Percentiles rank a stretch among this genome's conserved stretches.
Evolutionary conservation across 92 coral and sea anemone species (phyloP).

Genomic region (Zoanthus solanderi): DNA sequence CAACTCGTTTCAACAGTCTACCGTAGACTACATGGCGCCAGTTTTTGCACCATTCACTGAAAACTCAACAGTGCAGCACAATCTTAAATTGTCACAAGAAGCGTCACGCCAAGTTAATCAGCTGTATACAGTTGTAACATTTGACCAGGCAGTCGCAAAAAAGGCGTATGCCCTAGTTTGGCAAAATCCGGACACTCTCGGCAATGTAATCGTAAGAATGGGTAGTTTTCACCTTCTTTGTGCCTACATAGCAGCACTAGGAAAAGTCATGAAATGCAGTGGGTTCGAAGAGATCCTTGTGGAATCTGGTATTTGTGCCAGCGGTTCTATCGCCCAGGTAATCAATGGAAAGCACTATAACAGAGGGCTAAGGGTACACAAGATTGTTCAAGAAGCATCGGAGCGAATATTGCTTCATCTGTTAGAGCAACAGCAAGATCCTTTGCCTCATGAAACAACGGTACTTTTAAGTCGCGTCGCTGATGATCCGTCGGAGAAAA

Average conservation of each 20-base stretch:
- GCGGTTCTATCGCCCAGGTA: constrained; percentile 49
- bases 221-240: constrained; percentile 46
- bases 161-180: constrained; percentile 45
- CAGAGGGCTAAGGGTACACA: constrained; percentile 44
- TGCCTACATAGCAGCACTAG: constrained; percentile 43
- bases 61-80: too few species aligned
- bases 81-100: constrained; percentile 5
- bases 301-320: constrained; percentile 51
- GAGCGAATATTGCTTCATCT: constrained; percentile 32
- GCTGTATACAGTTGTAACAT: constrained; percentile 48
- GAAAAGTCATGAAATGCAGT: constrained; percentile 54
- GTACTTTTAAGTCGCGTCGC: too few species aligned
- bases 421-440: background rate
- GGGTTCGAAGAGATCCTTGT: constrained; percentile 54
- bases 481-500: too few species aligned
- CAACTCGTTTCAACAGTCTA: too few species aligned
- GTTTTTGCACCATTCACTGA: too few species aligned
- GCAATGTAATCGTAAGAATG: constrained; percentile 33
- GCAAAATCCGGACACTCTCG: constrained; percentile 36
- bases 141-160: constrained; percentile 55
- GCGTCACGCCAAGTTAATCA: constrained; percentile 38
- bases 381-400: constrained; percentile 34
- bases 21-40: too few species aligned
- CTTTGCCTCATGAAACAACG: too few species aligned
- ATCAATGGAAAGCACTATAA: constrained; percentile 48